A percentile compares a stretch with the other conserved stretches of the same genome.
These are phyloP conservation scores for Saturnia pavonia DNA, from an alignment of 2,888 invertebrate genomes.

Conservation along the genomic window DNA sequence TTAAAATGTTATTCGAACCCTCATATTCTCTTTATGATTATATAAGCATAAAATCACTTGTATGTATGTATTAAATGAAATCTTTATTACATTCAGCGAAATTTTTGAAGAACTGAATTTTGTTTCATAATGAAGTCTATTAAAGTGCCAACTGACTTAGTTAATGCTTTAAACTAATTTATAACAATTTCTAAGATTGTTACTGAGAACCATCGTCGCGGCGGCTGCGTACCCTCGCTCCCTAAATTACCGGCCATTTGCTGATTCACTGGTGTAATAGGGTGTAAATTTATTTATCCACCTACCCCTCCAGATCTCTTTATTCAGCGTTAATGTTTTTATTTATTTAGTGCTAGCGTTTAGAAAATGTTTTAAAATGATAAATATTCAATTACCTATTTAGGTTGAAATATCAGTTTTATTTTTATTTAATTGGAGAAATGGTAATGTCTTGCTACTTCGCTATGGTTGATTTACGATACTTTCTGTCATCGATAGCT, in stretches of 20 bases:
- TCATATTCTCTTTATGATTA: neutral
- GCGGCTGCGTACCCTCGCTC: slow-evolving; percentile 35
- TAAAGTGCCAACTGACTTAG: neutral
- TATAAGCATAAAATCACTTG: neutral
- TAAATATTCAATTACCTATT: neutral
- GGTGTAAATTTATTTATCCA: slow-evolving; percentile 65
- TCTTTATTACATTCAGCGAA: neutral
- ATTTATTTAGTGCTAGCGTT: slow-evolving; percentile 14
- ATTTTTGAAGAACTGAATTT: neutral
- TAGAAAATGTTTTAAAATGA: neutral
- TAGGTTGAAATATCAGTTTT: neutral
- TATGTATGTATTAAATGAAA: no score
- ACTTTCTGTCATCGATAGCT: neutral
- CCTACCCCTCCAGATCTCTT: slow-evolving; percentile 15
- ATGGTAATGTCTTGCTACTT: neutral
- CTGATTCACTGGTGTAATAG: slow-evolving; percentile 69
- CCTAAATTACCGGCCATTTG: slow-evolving; percentile 44
- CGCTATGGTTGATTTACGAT: no score
- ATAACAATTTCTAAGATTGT: slow-evolving; percentile 13
- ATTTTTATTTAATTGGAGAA: neutral
- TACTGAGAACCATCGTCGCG: slow-evolving; percentile 16
- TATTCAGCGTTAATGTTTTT: slow-evolving; percentile 17
- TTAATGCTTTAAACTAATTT: slow-evolving; percentile 10
- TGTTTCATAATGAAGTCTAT: neutral
- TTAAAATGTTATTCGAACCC: neutral